Evolutionary conservation across 1,140 invertebrate genomes (phyloP).

Genomic region (Drosophila sechellia): DNA sequence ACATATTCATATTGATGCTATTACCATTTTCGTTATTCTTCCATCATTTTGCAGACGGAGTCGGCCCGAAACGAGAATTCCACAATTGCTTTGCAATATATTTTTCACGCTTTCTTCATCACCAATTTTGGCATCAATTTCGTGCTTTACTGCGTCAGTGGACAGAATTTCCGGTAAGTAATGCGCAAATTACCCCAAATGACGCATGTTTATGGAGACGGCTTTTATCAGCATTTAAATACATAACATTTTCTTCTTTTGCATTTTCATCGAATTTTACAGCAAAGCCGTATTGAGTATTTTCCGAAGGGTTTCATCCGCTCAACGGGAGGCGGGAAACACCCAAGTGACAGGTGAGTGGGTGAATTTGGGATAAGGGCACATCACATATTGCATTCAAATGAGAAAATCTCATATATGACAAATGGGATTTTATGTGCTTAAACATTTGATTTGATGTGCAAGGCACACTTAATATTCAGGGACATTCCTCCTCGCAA

Average conservation of each 20-base stretch:
- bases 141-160: slow-evolving; percentile 92
- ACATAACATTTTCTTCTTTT: slow-evolving; percentile 6
- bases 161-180: slow-evolving; percentile 90
- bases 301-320: slow-evolving; percentile 72
- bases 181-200: slow-evolving; percentile 31
- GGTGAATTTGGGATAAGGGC: slow-evolving; percentile 4
- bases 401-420: slow-evolving; percentile 2
- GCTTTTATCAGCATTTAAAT: slow-evolving; percentile 24
- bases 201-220: slow-evolving; percentile 27
- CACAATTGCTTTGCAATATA: slow-evolving; percentile 78
- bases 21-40: slow-evolving; percentile 5
- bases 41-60: slow-evolving; percentile 56
- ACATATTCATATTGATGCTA: not conserved
- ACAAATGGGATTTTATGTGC: slow-evolving; percentile 28
- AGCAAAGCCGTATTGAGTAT: slow-evolving; percentile 82
- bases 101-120: slow-evolving; percentile 87
- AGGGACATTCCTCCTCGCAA: not conserved
- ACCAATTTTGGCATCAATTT: slow-evolving; percentile 95
- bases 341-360: slow-evolving; percentile 85
- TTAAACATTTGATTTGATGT: slow-evolving; percentile 29
- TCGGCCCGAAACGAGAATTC: slow-evolving; percentile 60
- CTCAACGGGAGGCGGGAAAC: slow-evolving; percentile 76
- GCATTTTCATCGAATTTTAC: not conserved
- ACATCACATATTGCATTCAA: slow-evolving; percentile 9
- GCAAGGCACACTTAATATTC: slow-evolving; percentile 10